phyloP scores from a whole-genome alignment of 1,140 invertebrate species.

The Meloidogyne floridensis region DNA sequence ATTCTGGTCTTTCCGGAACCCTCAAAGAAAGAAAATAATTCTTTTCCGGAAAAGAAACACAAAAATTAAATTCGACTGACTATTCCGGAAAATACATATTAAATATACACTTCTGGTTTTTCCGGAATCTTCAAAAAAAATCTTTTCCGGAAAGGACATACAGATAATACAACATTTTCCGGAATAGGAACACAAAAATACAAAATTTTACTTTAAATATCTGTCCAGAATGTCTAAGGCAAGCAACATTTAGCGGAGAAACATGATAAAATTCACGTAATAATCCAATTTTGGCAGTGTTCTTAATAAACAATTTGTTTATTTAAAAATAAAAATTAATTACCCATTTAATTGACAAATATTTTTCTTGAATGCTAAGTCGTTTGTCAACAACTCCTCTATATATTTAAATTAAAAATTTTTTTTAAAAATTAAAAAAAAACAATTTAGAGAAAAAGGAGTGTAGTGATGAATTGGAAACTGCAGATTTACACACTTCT shows the following conservation, averaged over 20 bases:
- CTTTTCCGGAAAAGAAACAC: neutral
- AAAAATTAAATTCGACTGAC: too few species aligned
- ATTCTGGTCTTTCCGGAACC: neutral
- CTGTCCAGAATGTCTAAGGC: constrained; percentile 41
- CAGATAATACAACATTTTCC: too few species aligned
- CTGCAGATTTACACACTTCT: constrained; percentile 31
- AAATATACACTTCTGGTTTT: neutral
- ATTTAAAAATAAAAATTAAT: neutral
- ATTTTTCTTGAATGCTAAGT: constrained; percentile 46
- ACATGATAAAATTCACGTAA: constrained; percentile 43
- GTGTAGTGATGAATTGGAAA: constrained; percentile 36
- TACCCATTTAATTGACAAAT: constrained; percentile 35
- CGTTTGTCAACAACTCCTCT: constrained; percentile 31
- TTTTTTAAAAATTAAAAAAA: neutral
- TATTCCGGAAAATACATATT: too few species aligned
- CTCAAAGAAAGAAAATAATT: too few species aligned
- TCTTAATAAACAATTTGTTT: neutral
- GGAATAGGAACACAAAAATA: neutral
- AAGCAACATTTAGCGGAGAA: constrained; percentile 48
- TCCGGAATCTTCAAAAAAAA: neutral
- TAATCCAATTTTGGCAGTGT: constrained; percentile 32
- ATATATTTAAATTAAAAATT: neutral
- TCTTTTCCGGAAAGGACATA: too few species aligned
- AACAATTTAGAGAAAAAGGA: constrained; percentile 49
- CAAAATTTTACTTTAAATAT: constrained; percentile 33